phyloP scores from a whole-genome alignment of 2,888 invertebrate species.

The Morpho deidamia region DNA sequence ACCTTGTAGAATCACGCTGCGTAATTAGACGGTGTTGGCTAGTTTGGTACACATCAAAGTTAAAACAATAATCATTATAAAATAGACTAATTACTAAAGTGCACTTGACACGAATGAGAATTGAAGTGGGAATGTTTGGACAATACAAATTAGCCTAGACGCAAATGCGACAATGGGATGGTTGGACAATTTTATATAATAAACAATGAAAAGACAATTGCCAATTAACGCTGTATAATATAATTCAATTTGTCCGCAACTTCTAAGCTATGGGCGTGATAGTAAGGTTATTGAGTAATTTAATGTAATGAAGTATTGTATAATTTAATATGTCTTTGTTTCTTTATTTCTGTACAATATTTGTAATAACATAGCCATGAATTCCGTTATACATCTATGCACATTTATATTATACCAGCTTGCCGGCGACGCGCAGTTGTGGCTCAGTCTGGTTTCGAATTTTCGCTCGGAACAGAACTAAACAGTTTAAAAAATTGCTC shows the following conservation, averaged over 20 bases:
- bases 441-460: too few species aligned
- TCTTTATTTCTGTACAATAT: too few species aligned
- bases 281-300: too few species aligned
- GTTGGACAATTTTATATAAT: conserved; percentile 18
- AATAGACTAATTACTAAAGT: conserved; percentile 45
- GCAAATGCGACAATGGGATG: conserved; percentile 12
- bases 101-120: conserved; percentile 61
- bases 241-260: conserved; percentile 11
- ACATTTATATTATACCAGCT: too few species aligned
- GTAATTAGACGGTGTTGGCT: conserved; percentile 43
- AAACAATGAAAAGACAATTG: conserved; percentile 18
- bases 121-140: conserved; percentile 60
- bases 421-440: too few species aligned
- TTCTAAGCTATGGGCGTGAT: not conserved
- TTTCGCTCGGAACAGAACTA: too few species aligned
- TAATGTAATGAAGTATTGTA: too few species aligned
- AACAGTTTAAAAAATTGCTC: too few species aligned
- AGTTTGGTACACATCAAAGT: conserved; percentile 12
- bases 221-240: conserved; percentile 13
- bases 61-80: conserved; percentile 25
- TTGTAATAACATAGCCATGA: too few species aligned
- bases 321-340: too few species aligned
- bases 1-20: conserved; percentile 42
- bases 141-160: conserved; percentile 40
- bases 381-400: too few species aligned